Evolutionary conservation across 2,797 vertebrate species (phyloP), one percentile per base, ranked within the genome.

Genomic region (Danio aesculapii): DNA sequence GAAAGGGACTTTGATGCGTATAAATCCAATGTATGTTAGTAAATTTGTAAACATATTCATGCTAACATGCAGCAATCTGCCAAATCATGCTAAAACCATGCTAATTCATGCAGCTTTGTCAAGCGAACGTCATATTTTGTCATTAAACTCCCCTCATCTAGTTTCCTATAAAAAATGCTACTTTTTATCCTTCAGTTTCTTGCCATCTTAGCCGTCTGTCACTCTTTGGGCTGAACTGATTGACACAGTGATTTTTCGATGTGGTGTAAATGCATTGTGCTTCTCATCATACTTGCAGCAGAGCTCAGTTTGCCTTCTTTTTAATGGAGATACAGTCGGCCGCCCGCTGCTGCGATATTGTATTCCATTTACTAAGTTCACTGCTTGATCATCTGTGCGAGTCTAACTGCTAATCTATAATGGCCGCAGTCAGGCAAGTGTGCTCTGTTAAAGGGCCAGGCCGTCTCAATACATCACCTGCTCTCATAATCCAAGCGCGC

Each of bases 401-500:
- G 84, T 63, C 70, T 85, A 84, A 86, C 85, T 81, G 81, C 83
- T 85, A 86, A 88, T 87, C 86, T 83, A 86, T 84, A 86, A 73
- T 70, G 21, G 74, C 74, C 62, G 77, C 64, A 81, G 81, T 77
- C 75, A 82, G 78, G 61, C 79, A 80, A 82, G 80, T 81, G 47
- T 30, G 53, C 66, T 77, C 69, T 81, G 58, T 86, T 86, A 88
- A 83, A 84, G 84, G 84, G 75, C 78, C 81, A 83, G 59, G 49
- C 58, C 62, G 66, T 85, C 85, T 88, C 83, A 83, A 87, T 91
- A 82, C 87, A 90, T 88, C 87, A 88, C 74, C 58, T 74, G 75
- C 75, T 21, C 82, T 88, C 77, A 83, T 90, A 92, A 92, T 94
- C 88, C 84, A 86, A 86, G 87, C 63, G 86, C 84, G 83, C 81